Percentiles rank a stretch among this genome's conserved stretches.
Evolutionary conservation across 2,113 vertebrate species (phyloP).

Genomic region (Nansenia antarctica): DNA sequence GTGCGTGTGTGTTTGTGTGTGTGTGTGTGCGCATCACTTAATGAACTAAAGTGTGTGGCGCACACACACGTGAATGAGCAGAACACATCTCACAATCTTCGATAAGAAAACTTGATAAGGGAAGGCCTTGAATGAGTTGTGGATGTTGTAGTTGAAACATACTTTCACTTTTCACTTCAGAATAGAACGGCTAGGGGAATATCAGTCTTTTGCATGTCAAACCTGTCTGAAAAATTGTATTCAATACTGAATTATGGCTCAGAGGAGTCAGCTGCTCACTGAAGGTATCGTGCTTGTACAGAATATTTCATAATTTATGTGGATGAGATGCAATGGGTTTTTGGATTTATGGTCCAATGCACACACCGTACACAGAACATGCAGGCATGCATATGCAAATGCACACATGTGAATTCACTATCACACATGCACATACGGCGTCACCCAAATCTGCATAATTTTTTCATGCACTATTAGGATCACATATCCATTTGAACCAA

Average conservation of each 20-base stretch:
- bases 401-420: constrained; percentile 8
- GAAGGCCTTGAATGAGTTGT: background rate
- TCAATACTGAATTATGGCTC: constrained; percentile 32
- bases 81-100: background rate
- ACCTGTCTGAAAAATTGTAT: constrained; percentile 22
- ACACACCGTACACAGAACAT: constrained; percentile 4
- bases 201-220: constrained; percentile 5
- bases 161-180: background rate
- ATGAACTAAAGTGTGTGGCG: too few species aligned
- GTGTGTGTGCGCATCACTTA: background rate
- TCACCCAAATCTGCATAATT: constrained; percentile 20
- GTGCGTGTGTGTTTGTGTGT: constrained; percentile 26
- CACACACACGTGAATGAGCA: background rate
- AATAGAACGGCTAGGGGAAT: background rate
- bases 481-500: constrained; percentile 22
- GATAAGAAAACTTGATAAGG: background rate
- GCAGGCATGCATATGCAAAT: constrained; percentile 30
- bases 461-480: constrained; percentile 13
- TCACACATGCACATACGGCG: background rate
- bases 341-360: constrained; percentile 28
- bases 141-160: background rate
- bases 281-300: constrained; percentile 27
- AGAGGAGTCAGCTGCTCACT: constrained; percentile 5
- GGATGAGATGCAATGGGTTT: constrained; percentile 36
- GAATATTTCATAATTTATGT: constrained; percentile 48